These are phyloP conservation scores for Hypocryptadius cinnamomeus DNA, from an alignment of 2,113 vertebrate species.

Conservation along the genomic window DNA sequence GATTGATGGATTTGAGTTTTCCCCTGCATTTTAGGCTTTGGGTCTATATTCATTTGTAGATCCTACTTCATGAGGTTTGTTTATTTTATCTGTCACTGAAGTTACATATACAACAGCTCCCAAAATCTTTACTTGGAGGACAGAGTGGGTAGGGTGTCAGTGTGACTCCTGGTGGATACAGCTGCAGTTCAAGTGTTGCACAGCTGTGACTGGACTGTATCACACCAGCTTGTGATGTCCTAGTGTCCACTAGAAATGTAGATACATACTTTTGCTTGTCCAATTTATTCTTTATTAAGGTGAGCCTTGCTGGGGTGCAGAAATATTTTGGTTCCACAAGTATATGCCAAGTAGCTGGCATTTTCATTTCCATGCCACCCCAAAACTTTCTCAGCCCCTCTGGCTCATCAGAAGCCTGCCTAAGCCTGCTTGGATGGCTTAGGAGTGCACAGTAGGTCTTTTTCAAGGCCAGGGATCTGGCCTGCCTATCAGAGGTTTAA, in stretches of 20 bases:
- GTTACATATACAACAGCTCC: neutral
- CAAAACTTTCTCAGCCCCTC: neutral
- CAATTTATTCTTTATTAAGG: neutral
- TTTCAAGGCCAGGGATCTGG: neutral
- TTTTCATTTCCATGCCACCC: neutral
- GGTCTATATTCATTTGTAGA: neutral
- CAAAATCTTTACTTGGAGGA: neutral
- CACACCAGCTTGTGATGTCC: neutral
- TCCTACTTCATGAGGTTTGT: neutral
- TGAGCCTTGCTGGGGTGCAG: neutral
- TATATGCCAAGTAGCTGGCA: neutral
- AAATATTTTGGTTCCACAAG: neutral
- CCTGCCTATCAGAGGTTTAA: constrained; percentile 3
- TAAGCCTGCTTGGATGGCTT: neutral
- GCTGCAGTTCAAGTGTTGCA: neutral
- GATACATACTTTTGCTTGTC: neutral
- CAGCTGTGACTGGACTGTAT: neutral
- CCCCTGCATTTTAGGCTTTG: neutral
- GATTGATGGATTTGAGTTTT: neutral
- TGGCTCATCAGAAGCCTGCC: neutral
- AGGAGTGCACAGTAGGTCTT: neutral
- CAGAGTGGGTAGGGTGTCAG: neutral
- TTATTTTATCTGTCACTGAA: neutral
- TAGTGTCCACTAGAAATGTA: neutral
- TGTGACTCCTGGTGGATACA: neutral